Conservation (phyloP, 2,113 vertebrate species). For the Euleptes europaea region DNA sequence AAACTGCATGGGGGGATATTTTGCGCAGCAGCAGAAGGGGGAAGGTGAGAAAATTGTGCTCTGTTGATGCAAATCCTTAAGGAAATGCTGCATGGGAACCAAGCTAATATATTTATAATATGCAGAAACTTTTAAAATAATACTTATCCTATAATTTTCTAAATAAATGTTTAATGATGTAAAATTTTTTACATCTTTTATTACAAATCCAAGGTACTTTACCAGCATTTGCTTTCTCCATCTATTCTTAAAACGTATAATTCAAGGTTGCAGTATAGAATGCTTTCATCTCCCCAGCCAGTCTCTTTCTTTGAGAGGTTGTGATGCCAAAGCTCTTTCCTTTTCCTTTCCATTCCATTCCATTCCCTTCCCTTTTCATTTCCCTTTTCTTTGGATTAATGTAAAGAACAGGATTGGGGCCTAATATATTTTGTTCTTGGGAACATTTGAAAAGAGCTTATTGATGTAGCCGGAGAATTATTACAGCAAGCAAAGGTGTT, state of each 20-base stretch:
- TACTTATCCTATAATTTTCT: conserved; percentile 22
- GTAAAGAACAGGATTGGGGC: fast-evolving
- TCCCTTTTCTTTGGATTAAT: background rate
- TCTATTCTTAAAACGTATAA: conserved; percentile 36
- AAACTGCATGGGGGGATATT: too few relatives aligned
- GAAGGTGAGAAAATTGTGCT: too few relatives aligned
- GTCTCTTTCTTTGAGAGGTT: background rate
- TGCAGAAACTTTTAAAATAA: background rate
- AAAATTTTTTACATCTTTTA: conserved; percentile 16
- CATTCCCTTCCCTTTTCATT: too few relatives aligned
- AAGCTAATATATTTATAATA: background rate
- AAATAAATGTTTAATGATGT: background rate
- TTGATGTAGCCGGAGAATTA: background rate
- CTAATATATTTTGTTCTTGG: background rate
- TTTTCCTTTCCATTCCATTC: too few relatives aligned
- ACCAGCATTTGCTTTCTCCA: conserved; percentile 23
- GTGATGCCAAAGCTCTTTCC: background rate
- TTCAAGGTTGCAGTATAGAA: conserved; percentile 7
- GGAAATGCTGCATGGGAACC: too few relatives aligned
- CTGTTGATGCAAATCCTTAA: too few relatives aligned
- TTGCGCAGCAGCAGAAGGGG: too few relatives aligned
- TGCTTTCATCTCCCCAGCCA: background rate
- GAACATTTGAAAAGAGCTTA: background rate
- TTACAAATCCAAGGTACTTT: conserved; percentile 35
- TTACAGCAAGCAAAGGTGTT: background rate